A percentile compares a stretch with the other conserved stretches of the same genome.
Conservation (phyloP, 2,888 invertebrate species). For the Caenorhabditis uteleia region DNA sequence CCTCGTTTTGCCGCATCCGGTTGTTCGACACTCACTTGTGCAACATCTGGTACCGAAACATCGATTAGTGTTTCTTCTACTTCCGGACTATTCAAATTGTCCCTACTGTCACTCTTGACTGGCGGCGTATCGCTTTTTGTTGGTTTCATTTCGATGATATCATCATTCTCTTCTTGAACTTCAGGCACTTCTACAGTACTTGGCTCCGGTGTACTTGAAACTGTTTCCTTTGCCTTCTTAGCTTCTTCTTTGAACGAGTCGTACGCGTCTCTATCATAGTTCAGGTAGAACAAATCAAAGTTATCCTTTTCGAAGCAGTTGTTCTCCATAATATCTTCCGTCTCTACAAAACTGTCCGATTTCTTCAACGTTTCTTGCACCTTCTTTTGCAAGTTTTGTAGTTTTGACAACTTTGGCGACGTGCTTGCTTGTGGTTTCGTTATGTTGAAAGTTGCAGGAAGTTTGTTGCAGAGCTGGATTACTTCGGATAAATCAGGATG, state of each 20-base stretch:
- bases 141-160: not conserved
- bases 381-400: constrained; percentile 18
- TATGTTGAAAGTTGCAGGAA: constrained; percentile 19
- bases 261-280: too few species aligned
- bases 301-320: constrained; percentile 15
- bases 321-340: not conserved
- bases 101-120: too few species aligned
- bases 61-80: too few species aligned
- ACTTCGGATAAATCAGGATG: constrained; percentile 7
- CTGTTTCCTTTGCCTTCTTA: too few species aligned
- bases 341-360: not conserved
- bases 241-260: too few species aligned
- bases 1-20: not conserved
- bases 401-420: constrained; percentile 12
- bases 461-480: constrained; percentile 7
- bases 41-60: too few species aligned
- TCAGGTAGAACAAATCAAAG: constrained; percentile 22
- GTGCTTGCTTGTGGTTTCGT: constrained; percentile 1
- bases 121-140: too few species aligned
- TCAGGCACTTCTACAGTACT: not conserved
- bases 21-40: not conserved
- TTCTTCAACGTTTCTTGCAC: constrained; percentile 2
- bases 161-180: not conserved
- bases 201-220: not conserved
- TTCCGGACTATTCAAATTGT: too few species aligned